Evolutionary conservation across 2,113 vertebrate species (phyloP).

Genomic region (Rissa tridactyla): DNA sequence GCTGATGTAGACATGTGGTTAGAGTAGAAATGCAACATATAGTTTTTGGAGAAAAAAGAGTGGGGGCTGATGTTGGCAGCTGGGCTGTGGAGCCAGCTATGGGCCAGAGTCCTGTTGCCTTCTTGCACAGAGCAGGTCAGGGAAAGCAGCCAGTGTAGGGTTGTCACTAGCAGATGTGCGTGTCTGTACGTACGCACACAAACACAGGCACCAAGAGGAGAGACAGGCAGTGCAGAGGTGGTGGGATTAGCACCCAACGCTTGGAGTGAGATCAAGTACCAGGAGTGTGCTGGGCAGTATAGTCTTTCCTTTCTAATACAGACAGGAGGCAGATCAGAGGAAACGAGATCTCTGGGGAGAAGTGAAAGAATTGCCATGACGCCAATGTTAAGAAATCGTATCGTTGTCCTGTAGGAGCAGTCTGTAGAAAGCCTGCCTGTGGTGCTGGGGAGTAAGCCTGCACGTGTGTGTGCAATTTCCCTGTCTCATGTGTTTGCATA

Average conservation of each 20-base stretch:
- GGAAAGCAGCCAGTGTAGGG: not conserved
- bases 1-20: not conserved
- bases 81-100: not conserved
- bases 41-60: not conserved
- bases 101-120: not conserved
- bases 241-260: conserved; percentile 19
- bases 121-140: not conserved
- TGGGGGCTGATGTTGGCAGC: not conserved
- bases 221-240: not conserved
- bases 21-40: not conserved
- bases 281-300: not conserved
- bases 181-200: not conserved
- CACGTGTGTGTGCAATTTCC: not conserved
- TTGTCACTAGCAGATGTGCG: not conserved
- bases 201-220: not conserved
- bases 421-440: not conserved
- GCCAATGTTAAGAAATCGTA: not conserved
- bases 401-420: not conserved
- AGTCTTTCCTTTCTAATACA: not conserved
- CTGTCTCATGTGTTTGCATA: not conserved
- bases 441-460: not conserved
- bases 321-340: conserved; percentile 7
- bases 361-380: not conserved
- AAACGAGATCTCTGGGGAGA: not conserved
- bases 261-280: conserved; percentile 8